These are phyloP conservation scores for Aporophyla lueneburgensis DNA, from an alignment of 2,888 invertebrate genomes.

Conservation along the genomic window DNA sequence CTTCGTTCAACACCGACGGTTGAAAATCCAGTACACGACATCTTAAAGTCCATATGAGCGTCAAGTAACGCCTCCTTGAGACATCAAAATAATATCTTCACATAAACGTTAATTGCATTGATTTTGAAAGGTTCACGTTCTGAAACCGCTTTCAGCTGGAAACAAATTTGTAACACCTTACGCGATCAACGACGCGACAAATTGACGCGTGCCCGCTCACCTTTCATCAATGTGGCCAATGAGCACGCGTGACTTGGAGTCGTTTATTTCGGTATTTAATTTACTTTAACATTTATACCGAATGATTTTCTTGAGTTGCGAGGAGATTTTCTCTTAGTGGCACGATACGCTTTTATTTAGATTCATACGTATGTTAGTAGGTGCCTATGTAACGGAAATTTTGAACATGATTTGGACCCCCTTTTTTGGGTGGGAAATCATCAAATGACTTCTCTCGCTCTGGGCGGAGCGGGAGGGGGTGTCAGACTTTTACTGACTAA, in stretches of 20 bases:
- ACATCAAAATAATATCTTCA: not conserved
- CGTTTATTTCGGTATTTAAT: slow-evolving; percentile 14
- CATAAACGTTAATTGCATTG: slow-evolving; percentile 29
- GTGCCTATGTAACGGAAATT: too few relatives aligned
- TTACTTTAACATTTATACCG: slow-evolving; percentile 5
- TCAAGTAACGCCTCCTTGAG: not conserved
- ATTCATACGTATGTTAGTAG: too few relatives aligned
- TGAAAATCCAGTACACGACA: too few relatives aligned
- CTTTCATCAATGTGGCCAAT: slow-evolving; percentile 30
- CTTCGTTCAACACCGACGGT: too few relatives aligned
- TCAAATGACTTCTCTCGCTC: too few relatives aligned
- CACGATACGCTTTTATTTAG: too few relatives aligned
- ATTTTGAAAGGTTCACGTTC: slow-evolving; percentile 19
- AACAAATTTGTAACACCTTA: slow-evolving; percentile 33
- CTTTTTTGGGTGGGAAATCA: too few relatives aligned
- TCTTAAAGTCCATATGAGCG: too few relatives aligned
- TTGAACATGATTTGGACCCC: too few relatives aligned
- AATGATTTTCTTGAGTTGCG: slow-evolving; percentile 3
- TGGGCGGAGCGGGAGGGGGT: too few relatives aligned
- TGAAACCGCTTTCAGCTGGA: slow-evolving; percentile 12
- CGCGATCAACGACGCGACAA: slow-evolving; percentile 12
- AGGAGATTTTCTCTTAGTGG: not conserved
- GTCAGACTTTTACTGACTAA: too few relatives aligned
- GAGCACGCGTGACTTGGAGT: slow-evolving; percentile 17
- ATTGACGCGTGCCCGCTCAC: slow-evolving; percentile 23